Evolutionary conservation across 2,888 invertebrate species (phyloP).

Genomic region (Schizaphis graminum): DNA sequence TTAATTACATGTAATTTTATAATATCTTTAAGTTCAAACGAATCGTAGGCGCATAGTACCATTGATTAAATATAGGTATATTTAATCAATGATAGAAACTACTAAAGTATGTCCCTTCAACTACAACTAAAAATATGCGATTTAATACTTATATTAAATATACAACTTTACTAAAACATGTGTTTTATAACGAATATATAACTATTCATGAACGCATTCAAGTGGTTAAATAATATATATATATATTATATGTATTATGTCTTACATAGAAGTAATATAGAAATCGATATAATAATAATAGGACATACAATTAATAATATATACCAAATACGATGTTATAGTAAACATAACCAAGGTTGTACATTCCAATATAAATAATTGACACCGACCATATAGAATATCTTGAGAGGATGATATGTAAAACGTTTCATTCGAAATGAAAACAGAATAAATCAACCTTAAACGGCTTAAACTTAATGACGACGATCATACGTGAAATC

Average conservation of each 20-base stretch:
- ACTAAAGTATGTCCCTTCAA: neutral
- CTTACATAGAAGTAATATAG: neutral
- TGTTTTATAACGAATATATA: neutral
- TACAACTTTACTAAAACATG: neutral
- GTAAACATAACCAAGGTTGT: neutral
- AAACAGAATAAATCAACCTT: neutral
- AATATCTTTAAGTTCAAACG: neutral
- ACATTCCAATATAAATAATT: neutral
- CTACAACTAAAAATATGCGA: neutral
- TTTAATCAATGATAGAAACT: no score
- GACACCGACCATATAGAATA: neutral
- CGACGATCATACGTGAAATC: neutral
- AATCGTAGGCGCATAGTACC: neutral
- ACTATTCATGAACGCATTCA: neutral
- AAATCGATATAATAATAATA: neutral
- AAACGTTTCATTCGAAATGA: neutral
- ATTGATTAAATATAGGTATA: neutral
- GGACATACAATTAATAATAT: neutral
- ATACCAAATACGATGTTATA: neutral
- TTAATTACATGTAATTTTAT: neutral
- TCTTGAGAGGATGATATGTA: neutral
- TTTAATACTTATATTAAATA: neutral
- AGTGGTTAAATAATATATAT: neutral
- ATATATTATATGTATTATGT: neutral
- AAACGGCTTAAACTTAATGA: neutral